Evolutionary conservation across 1,140 invertebrate species (phyloP), one percentile per base, ranked within the genome.

Genomic region (Cyclina sinensis): DNA sequence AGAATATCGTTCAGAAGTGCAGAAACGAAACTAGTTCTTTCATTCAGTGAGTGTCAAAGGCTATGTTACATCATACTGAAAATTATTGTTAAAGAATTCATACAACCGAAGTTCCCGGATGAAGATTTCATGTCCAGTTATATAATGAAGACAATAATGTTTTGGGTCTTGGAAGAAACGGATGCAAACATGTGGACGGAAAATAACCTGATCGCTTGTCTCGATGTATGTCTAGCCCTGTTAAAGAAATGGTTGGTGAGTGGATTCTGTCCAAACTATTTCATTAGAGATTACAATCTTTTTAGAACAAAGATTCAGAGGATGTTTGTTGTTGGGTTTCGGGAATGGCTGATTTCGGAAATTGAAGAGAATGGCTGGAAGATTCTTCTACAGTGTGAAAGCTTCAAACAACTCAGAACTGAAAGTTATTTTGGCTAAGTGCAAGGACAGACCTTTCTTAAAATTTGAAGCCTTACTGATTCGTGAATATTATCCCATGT

Each of bases 91-190:
- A 65, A 65, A 30, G 62, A 65, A 30, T 30, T 7, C 62, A 65
- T 65, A 65, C n/a, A 65, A 65, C 27, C 62, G 1, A 65, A 65
- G 32, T 65, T 32, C 32, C 62, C 62, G 24, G 62, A 30, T 32
- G 27, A 65, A 65, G 62, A 65, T 65, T 65, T 65, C 27, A 65
- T 65, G 62, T 65, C 62, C 11, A 32, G 27, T 32, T 65, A 65
- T 65, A 65, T 35, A 24, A 35, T 65, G 62, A 65, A 65, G n/a
- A 65, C 32, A 35, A 5, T 65, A 30, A n/a, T 65, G 62, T 65
- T 65, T 65, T 65, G 62, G 62, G 12, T 18, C 9, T 7, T 35
- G 12, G 62, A 65, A 65, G 62, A 65, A 35, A 65, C 24, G 24
- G 62, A 35, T 65, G 62, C 24, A 12, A 4, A 4, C 5, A 5